Evolutionary conservation across 1,140 invertebrate species (phyloP).

Genomic region (Rhizoglyphus robini): DNA sequence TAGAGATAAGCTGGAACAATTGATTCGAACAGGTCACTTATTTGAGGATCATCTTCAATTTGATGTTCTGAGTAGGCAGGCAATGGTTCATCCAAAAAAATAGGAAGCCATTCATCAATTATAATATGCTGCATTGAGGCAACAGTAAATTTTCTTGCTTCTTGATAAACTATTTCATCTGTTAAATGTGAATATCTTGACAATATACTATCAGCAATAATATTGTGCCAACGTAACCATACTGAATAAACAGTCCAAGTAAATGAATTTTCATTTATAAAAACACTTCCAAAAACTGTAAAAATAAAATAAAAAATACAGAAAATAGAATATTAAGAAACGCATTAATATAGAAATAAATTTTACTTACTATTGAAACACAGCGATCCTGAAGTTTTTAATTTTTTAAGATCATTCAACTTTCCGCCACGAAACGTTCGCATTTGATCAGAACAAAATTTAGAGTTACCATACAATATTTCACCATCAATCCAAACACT

Average conservation of each 20-base stretch:
- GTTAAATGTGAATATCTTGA: slow-evolving; percentile 34
- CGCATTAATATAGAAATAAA: background rate
- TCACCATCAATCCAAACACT: slow-evolving; percentile 48
- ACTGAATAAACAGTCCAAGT: slow-evolving; percentile 42
- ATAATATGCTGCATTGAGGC: slow-evolving; percentile 40
- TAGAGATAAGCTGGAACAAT: slow-evolving; percentile 54
- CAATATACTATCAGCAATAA: slow-evolving; percentile 36
- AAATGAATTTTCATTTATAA: slow-evolving; percentile 47
- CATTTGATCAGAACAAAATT: slow-evolving; percentile 44
- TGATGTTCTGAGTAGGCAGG: slow-evolving; percentile 43
- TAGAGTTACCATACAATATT: slow-evolving; percentile 44
- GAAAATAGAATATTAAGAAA: too few relatives aligned
- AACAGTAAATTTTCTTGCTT: slow-evolving; percentile 46
- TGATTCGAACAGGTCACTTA: slow-evolving; percentile 52
- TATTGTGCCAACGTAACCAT: slow-evolving; percentile 50
- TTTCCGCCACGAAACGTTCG: slow-evolving; percentile 36
- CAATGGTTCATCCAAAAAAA: slow-evolving; percentile 33
- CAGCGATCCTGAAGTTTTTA: background rate
- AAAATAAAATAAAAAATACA: slow-evolving; percentile 19
- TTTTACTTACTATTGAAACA: slow-evolving; percentile 1
- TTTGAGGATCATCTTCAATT: slow-evolving; percentile 47
- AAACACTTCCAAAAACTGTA: slow-evolving; percentile 45
- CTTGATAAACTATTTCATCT: slow-evolving; percentile 43
- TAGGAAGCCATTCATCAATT: slow-evolving; percentile 41
- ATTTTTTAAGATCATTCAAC: slow-evolving; percentile 33